Base-by-base conservation (phyloP, 2,888 invertebrate species). In the Unio pictorum region DNA sequence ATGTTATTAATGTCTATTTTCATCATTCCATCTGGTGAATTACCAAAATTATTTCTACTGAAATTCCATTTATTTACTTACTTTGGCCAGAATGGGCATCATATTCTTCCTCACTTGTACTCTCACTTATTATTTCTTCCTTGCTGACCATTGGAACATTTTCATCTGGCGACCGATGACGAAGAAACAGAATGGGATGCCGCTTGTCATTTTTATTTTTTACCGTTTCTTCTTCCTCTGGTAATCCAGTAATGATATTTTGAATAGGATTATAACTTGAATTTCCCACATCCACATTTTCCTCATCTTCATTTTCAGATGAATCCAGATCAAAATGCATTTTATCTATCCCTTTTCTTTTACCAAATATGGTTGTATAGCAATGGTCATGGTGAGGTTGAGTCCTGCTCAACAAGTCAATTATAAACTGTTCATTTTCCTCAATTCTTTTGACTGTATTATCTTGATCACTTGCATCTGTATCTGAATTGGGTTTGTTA, bases 341-440 rank as follows among this genome's bases (percentile, higher is more conserved):
- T 4, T 67, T 66, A 17, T 83, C 80, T 55, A 80, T 71, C 56
- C 77, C 75, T 63, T 68, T 75, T 62, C 80, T 79, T 61, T 80
- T 80, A 15, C 87, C 87, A 75, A 85, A 85, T 58, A 86, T 81
- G 7, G 85, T 85, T 7, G 87, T 87, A 71, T 87, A 87, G 69
- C 79, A 78, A 71, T 87, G 87, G 68, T 87, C 87, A 69, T 83
- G 84, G 71, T 81, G 82, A 1, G 86, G 86, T 65, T 85, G 84
- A 55, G 75, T 80, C 65, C 81, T 79, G 63, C 79, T 80, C 56
- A 85, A 68, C 55, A 83, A 67, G 20, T 86, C 86, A 56, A 81
- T 78, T 30, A 84, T 84, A 67, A 84, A 83, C 64, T 83, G 83
- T 74, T 86, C 84, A 75, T 84, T 84, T 65, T 82, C 83, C 67